Evolutionary conservation across 2,888 invertebrate species (phyloP).

Genomic region (Esperia sulphurella): DNA sequence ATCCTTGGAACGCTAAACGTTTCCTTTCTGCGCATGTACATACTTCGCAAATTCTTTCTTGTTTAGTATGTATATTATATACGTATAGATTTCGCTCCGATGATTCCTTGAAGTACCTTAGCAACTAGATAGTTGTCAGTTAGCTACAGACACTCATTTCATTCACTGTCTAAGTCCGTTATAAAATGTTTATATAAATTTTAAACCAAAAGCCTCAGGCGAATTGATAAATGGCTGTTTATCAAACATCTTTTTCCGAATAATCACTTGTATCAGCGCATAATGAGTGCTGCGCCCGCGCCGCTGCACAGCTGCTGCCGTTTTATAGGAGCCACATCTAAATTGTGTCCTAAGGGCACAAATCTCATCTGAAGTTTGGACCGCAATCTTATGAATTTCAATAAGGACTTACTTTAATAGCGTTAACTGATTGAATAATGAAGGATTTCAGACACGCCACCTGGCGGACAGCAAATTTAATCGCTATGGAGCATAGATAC

Average conservation of each 20-base stretch:
- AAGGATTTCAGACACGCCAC: neutral
- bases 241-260: constrained; percentile 67
- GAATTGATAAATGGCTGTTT: constrained; percentile 68
- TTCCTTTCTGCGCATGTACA: too few relatives aligned
- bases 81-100: too few relatives aligned
- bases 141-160: neutral
- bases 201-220: constrained; percentile 41
- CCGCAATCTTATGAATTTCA: constrained; percentile 54
- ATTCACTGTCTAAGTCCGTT: constrained; percentile 14
- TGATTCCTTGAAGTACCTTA: too few relatives aligned
- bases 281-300: constrained; percentile 37
- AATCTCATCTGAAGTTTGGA: constrained; percentile 55
- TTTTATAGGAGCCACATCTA: constrained; percentile 45
- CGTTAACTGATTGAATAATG: constrained; percentile 21
- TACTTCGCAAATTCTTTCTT: too few relatives aligned
- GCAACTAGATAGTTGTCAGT: too few relatives aligned
- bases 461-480: too few relatives aligned
- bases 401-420: constrained; percentile 37
- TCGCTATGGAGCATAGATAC: too few relatives aligned
- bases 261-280: constrained; percentile 60
- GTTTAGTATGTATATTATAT: too few relatives aligned
- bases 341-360: constrained; percentile 62
- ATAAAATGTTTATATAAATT: constrained; percentile 37
- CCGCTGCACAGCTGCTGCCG: constrained; percentile 65
- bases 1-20: too few relatives aligned